Evolutionary conservation across 1,140 invertebrate species (phyloP), one percentile per base, ranked within the genome.

Genomic region (Melipona quadrifasciata): DNA sequence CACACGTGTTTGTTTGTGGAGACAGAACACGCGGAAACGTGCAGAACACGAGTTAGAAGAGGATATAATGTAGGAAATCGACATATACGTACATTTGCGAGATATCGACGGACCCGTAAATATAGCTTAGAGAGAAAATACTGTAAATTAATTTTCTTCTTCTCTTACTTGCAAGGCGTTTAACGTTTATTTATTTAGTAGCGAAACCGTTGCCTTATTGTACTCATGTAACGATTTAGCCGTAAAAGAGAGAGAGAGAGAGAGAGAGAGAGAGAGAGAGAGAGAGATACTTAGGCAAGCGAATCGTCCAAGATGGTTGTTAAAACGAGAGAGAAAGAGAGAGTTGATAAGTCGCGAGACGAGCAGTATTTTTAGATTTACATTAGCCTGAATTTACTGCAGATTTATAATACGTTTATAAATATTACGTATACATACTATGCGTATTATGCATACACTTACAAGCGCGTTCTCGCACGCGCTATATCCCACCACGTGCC

Each of bases 311-410:
- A 82, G 67, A 39, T 27, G 27, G 57, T 65, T 34, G 75, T 83
- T 31, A 34, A 82, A 91, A 86, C 68, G 31, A 47, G 10, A 57
- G 76, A 64, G 84, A 91, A 85, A 67, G 85, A 47, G 17, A 79
- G 64, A 85, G 85, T 86, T 80, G 77, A 87, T 89, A 87, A 91
- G 87, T 93, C 88, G 91, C 92, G 92, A 84, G 88, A 91, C 89
- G 92, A 94, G 91, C 93, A 94, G 93, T 94, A 94, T 94, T 94
- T 94, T 94, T 94, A 94, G 90, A 92, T 92, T 91, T 93, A 92
- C 90, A 90, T 84, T 89, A 91, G 88, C 87, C 88, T 92, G 90
- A 92, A 91, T 91, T 93, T 92, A 92, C 88, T 87, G 90, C 91
- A 90, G 87, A 90, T 80, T 47, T 92, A 89, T 90, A n/a, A 90